Evolutionary conservation across 1,140 invertebrate genomes (phyloP), one percentile per base, ranked within the genome.

Genomic region (Diachasma alloeum): DNA sequence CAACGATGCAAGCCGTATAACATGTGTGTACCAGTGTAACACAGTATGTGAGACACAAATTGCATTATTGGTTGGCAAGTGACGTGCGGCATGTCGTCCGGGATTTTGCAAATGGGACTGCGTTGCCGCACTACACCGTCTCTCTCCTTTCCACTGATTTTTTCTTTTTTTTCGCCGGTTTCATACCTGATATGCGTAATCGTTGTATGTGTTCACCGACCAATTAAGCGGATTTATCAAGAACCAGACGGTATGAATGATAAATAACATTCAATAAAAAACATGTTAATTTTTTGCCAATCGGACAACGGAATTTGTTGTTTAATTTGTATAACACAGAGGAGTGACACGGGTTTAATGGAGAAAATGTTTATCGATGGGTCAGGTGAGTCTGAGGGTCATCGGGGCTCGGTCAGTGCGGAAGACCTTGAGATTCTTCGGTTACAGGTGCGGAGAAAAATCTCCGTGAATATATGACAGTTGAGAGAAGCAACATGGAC

Each of bases 21-120:
- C 17, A 72, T 72, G 46, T 31, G 13, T 72, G 19, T 19, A 72
- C 44, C 26, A 6, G 31, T 53, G 26, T 31, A n/a, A 56, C 46
- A 36, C 56, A 22, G 36, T 56, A 56, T 72, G 44, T 56, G 19
- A 72, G 44, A 31, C 44, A 53, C 71, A 72, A 72, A 72, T 72
- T 56, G 71, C 71, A 72, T 72, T 72, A 72, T 72, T 72, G 71
- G 71, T 53, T 72, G 22, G 44, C 26, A 42, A 72, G 59, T 72
- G 69, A 72, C 69, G 69, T 72, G 42, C 15, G 42, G 69, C 39
- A 72, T 48, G 44, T 72, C 24, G 69, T 6, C 39, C 42, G n/a
- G 44, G 24, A 6, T 46, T 48, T 42, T 72, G 69, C 69, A 48
- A 72, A 48, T 70, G 36, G n/a, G 37, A 31, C 31, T 70, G 15